Evolutionary conservation across 2,797 vertebrate species (phyloP), one percentile per base, ranked within the genome.

Genomic region (Crenichthys baileyi): DNA sequence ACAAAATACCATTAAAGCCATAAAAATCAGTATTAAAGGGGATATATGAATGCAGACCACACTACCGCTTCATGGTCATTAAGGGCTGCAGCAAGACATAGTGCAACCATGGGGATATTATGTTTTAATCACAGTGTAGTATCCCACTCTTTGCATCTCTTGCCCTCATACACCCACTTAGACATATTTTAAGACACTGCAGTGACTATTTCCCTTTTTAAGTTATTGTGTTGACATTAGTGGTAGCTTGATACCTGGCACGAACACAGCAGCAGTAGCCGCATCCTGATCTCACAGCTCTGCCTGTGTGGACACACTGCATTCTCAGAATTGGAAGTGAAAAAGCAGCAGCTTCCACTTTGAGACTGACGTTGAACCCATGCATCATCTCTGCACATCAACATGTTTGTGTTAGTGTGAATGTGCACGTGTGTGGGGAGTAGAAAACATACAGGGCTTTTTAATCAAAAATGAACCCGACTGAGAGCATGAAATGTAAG

Each of bases 311-410:
- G 36, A 67, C 20, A 71, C 8, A 26, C 60, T 68, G 72, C 68
- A 70, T 18, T 5, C 53, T 79, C 80, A 76, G 60, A 77, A 56
- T 36, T 77, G 56, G 77, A 51, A 36, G 55, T 67, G 72, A 24
- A 48, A 73, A 82, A 79, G n/a, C 78, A 84, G 76, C 79, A 75
- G 83, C 26, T 56, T 81, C 79, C 82, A 86, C 82, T 84, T 86
- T 79, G 46, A 88, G 75, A 24, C 80, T 72, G 79, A 87, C 81
- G 83, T 75, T 75, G 77, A 88, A 77, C 81, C 36, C 83, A 65
- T 65, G 79, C 72, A 82, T 87, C 81, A 56, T 81, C 82, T 75
- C 79, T 77, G 71, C 50, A n/a, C 24, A 68, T n/a, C 12, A 70
- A 48, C n/a, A 26, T 44, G 65, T n/a, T 70, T 82, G 75, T 48